phyloP scores from a whole-genome alignment of 2,113 vertebrate species.

The Rynchops niger region DNA sequence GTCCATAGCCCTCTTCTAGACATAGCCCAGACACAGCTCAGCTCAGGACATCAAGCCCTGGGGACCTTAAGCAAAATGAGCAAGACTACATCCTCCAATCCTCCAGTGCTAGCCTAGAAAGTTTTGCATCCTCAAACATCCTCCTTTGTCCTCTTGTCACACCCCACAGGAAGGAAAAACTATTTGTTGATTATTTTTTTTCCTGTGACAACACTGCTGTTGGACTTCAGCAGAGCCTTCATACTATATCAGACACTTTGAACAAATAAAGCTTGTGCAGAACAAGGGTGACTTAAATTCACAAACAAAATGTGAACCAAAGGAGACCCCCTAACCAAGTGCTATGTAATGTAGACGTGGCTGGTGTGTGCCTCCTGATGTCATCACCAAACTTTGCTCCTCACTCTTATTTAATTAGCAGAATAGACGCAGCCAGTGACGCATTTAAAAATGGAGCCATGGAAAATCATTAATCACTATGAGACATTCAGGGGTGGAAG shows the following conservation, averaged over 20 bases:
- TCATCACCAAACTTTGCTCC: background rate
- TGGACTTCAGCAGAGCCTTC: background rate
- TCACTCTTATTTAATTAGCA: background rate
- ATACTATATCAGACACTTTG: rapidly evolving
- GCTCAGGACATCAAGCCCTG: background rate
- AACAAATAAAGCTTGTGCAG: background rate
- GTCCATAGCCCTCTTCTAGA: background rate
- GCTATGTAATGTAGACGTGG: rapidly evolving
- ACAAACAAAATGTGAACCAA: background rate
- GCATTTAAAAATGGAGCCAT: background rate
- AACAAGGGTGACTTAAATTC: background rate
- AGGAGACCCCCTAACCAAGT: too few relatives aligned
- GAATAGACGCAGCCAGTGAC: background rate
- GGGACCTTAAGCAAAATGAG: background rate
- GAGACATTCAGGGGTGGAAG: background rate
- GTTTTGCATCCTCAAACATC: background rate
- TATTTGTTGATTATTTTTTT: background rate
- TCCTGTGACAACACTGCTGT: rapidly evolving
- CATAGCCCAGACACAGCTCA: background rate
- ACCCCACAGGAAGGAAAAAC: background rate
- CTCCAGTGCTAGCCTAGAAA: background rate
- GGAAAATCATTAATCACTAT: background rate
- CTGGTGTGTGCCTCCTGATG: too few relatives aligned
- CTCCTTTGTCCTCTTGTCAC: background rate
- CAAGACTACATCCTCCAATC: background rate